Percentiles rank a stretch among this genome's conserved stretches.
Conservation (phyloP, 2,888 invertebrate species). For the Cosmia trapezina region DNA sequence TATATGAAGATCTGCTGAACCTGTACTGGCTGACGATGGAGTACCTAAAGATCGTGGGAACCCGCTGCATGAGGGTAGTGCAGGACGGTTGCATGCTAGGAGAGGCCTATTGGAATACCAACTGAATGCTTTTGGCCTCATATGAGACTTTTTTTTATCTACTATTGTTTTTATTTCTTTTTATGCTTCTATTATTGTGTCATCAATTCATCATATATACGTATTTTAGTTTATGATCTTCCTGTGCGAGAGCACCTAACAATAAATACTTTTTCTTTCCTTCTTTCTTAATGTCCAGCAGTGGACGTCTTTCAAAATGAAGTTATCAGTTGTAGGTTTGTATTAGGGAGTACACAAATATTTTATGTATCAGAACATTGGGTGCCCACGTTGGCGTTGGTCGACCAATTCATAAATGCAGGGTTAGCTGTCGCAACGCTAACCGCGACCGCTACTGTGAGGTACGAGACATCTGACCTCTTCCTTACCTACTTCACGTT, state of each 20-base stretch:
- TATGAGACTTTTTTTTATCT: too few species aligned
- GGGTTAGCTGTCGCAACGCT: slow-evolving; percentile 22
- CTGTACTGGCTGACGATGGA: not conserved
- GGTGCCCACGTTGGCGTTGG: slow-evolving; percentile 5
- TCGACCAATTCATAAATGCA: not conserved
- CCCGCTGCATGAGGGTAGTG: not conserved
- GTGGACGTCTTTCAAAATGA: not conserved
- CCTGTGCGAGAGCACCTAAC: not conserved
- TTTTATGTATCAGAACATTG: not conserved
- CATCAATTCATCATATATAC: too few species aligned
- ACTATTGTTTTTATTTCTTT: too few species aligned
- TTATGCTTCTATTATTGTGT: not conserved
- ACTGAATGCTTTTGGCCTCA: too few species aligned
- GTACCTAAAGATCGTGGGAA: not conserved
- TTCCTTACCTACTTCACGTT: slow-evolving; percentile 32
- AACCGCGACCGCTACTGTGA: slow-evolving; percentile 29
- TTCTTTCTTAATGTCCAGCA: not conserved
- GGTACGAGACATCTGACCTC: slow-evolving; percentile 50
- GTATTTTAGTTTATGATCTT: not conserved
- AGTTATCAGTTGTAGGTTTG: not conserved
- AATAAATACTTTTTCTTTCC: not conserved
- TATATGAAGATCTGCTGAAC: too few species aligned
- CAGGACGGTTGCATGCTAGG: not conserved
- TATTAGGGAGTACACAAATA: not conserved
- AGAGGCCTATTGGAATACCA: too few species aligned